Evolutionary conservation across 2,113 vertebrate genomes (phyloP).

Genomic region (Xerus inauris): DNA sequence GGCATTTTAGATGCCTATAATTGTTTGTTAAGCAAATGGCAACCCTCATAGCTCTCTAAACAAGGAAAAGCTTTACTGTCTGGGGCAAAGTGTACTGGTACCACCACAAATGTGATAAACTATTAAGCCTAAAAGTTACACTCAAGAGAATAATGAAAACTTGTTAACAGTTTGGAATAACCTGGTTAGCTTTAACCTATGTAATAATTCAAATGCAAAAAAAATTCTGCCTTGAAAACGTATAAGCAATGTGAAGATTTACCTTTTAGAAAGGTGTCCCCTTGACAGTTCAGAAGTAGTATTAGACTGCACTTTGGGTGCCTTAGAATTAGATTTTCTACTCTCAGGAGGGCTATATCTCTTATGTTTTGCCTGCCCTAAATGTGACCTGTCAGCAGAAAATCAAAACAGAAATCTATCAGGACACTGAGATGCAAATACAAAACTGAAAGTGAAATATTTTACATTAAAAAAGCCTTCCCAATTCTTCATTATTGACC

Average conservation of each 20-base stretch:
- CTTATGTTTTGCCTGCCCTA: slow-evolving; percentile 99
- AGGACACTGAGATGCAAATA: slow-evolving; percentile 84
- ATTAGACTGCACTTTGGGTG: slow-evolving; percentile 99
- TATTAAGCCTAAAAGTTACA: background rate
- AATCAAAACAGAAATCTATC: slow-evolving; percentile 90
- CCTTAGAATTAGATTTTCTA: slow-evolving; percentile 99
- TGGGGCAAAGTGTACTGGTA: background rate
- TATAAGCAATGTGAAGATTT: slow-evolving; percentile 88
- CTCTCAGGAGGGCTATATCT: slow-evolving; percentile 99
- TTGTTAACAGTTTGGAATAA: slow-evolving; percentile 55
- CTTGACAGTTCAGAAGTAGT: slow-evolving; percentile 96
- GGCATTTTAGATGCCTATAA: background rate
- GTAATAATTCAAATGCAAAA: slow-evolving; percentile 74
- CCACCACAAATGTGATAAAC: background rate
- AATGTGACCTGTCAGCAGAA: slow-evolving; percentile 97
- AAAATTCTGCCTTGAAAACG: slow-evolving; percentile 80
- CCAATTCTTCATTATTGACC: slow-evolving; percentile 43
- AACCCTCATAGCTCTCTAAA: background rate
- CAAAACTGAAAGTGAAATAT: slow-evolving; percentile 78
- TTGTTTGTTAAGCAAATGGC: slow-evolving; percentile 25
- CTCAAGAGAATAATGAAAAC: slow-evolving; percentile 58
- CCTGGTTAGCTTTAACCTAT: slow-evolving; percentile 55
- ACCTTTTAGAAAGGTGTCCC: slow-evolving; percentile 99
- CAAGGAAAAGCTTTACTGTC: background rate
- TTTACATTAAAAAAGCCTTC: slow-evolving; percentile 62